Evolutionary conservation across 2,888 invertebrate genomes (phyloP).

Genomic region (Gortyna flavago): DNA sequence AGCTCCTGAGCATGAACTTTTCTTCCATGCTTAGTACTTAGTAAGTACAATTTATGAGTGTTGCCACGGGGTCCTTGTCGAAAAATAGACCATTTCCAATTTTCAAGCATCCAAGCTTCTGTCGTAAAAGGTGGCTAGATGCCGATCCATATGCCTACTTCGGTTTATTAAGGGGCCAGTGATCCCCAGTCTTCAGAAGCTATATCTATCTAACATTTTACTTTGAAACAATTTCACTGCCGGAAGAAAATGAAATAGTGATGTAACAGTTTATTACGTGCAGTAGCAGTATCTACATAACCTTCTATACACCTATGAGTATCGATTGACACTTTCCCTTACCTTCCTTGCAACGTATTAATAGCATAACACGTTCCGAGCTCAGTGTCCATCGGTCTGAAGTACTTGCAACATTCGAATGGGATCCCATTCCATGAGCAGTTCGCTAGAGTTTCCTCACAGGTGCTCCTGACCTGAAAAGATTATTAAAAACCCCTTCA

Average conservation of each 20-base stretch:
- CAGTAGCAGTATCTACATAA: neutral
- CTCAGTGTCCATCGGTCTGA: conserved; percentile 92
- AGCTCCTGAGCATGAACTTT: no score
- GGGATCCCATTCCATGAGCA: conserved; percentile 91
- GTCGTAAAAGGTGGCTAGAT: neutral
- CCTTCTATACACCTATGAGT: neutral
- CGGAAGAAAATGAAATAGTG: conserved; percentile 2
- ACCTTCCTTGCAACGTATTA: conserved; percentile 91
- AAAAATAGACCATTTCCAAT: neutral
- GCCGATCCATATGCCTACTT: neutral
- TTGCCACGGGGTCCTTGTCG: neutral
- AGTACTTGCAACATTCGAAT: conserved; percentile 92
- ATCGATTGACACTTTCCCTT: conserved; percentile 53
- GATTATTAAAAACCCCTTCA: neutral
- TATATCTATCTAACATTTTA: neutral
- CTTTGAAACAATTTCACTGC: neutral
- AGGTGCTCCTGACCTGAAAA: conserved; percentile 89
- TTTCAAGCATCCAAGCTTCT: neutral
- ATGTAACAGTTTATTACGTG: conserved; percentile 28
- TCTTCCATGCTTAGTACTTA: no score
- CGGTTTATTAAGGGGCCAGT: neutral
- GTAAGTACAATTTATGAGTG: no score
- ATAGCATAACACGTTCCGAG: conserved; percentile 92
- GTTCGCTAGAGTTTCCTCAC: conserved; percentile 88
- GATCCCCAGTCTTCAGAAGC: neutral